Percentiles rank a stretch among this genome's conserved stretches.
Evolutionary conservation across 1,140 invertebrate genomes (phyloP).

Genomic region (Caenorhabditis elegans): DNA sequence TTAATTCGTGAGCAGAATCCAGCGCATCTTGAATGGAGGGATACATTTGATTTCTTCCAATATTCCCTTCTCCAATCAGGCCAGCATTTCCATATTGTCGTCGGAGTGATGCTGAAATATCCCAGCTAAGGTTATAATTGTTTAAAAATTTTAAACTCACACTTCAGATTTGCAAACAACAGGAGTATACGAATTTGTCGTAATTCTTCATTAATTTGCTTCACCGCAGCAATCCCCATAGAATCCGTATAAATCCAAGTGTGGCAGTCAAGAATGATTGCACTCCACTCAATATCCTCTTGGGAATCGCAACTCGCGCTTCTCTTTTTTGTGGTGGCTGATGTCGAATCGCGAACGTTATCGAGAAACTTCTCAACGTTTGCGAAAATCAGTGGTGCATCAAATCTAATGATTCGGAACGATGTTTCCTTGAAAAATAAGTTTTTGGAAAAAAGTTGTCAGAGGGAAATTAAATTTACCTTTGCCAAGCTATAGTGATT

Average conservation of each 20-base stretch:
- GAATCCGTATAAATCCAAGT: conserved; percentile 41
- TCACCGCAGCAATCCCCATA: conserved; percentile 37
- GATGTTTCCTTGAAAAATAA: neutral
- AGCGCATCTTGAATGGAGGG: neutral
- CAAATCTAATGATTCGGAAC: conserved; percentile 37
- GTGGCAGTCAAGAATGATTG: conserved; percentile 41
- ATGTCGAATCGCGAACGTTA: neutral
- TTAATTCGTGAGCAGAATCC: neutral
- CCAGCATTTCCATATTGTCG: neutral
- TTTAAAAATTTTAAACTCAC: neutral
- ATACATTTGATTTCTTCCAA: neutral
- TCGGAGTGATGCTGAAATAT: neutral
- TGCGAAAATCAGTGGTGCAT: conserved; percentile 27
- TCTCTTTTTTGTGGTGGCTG: neutral
- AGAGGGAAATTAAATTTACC: neutral
- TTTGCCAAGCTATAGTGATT: neutral
- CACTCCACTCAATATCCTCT: neutral
- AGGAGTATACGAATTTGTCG: neutral
- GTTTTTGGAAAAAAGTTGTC: neutral
- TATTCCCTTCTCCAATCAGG: neutral
- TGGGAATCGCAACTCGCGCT: neutral
- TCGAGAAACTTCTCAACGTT: neutral
- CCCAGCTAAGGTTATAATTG: no score
- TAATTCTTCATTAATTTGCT: conserved; percentile 14
- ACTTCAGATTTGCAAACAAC: conserved; percentile 36